Evolutionary conservation across 2,888 invertebrate genomes (phyloP), one percentile per base, ranked within the genome.

Genomic region (Euspilapteryx auroguttella): DNA sequence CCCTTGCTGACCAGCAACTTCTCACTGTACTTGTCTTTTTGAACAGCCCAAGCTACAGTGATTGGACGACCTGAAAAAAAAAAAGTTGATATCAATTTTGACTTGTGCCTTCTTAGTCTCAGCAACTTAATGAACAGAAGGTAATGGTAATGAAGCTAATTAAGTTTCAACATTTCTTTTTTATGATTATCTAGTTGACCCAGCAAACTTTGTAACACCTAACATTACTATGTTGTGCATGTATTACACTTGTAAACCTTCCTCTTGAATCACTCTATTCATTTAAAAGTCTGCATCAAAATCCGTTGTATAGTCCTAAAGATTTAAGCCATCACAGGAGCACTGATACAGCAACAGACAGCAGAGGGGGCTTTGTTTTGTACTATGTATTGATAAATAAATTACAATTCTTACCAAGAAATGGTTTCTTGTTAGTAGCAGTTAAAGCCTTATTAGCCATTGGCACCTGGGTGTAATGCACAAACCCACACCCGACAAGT

Each of bases 401-500:
- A 12, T 11, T 12, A 25, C 13, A 2, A 9, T 37, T 37, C 36
- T 59, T 58, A 79, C 80, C 79, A 36, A 83, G 46, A 38, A 86
- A 81, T 26, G 80, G 79, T 45, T 83, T 82, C 28, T 83, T 83
- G 45, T 87, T 85, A 6, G 83, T 81, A 34, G 83, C 77, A 32
- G 79, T 61, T 34, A 88, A 78, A 1, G 94, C 95, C 47, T 86
- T 86, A 10, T 86, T 85, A 5, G 95, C 95, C 62, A 85, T 83
- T 33, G 83, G 82, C 3, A 87, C 80, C 11, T 80, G 79, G 27
- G 81, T 81, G 48, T 84, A 96, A 53, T 95, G 92, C 2, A 96
- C 79, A 61, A 96, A 96, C 3, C 88, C 93, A 61, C 93, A 94
- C 3, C 95, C 95, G 1, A 89, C 85, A 7, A 86, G 62, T 47